These are phyloP conservation scores for Scophthalmus maximus DNA, from an alignment of 2,113 vertebrate species.

Conservation along the genomic window DNA sequence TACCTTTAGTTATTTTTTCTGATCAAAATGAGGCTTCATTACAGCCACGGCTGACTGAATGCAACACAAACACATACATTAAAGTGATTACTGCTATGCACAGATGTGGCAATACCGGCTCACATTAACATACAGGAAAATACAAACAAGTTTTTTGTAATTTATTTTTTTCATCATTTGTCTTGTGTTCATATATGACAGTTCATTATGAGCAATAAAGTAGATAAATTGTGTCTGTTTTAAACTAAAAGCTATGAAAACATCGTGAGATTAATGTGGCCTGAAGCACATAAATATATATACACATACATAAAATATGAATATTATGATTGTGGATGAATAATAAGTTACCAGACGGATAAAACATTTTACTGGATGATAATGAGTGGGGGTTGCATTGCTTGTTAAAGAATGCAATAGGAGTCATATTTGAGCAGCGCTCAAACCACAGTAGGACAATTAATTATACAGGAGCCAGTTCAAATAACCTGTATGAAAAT, in stretches of 20 bases:
- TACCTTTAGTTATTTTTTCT: background rate
- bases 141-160: too few species aligned
- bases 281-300: background rate
- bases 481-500: conserved; percentile 6
- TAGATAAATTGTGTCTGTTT: too few species aligned
- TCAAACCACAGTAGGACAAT: background rate
- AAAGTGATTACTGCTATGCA: too few species aligned
- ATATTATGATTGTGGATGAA: background rate
- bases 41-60: background rate
- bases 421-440: background rate
- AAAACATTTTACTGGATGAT: background rate
- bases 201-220: too few species aligned
- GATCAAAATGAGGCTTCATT: too few species aligned
- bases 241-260: too few species aligned
- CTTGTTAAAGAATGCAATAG: background rate
- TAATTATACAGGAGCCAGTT: conserved; percentile 8
- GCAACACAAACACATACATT: background rate
- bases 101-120: too few species aligned
- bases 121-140: background rate
- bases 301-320: background rate
- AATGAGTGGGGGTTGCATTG: background rate
- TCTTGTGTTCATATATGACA: too few species aligned
- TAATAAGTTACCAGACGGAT: background rate
- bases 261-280: background rate
- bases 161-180: too few species aligned